phyloP scores from a whole-genome alignment of 2,797 vertebrate genomes.

The Geotrypetes seraphini region DNA sequence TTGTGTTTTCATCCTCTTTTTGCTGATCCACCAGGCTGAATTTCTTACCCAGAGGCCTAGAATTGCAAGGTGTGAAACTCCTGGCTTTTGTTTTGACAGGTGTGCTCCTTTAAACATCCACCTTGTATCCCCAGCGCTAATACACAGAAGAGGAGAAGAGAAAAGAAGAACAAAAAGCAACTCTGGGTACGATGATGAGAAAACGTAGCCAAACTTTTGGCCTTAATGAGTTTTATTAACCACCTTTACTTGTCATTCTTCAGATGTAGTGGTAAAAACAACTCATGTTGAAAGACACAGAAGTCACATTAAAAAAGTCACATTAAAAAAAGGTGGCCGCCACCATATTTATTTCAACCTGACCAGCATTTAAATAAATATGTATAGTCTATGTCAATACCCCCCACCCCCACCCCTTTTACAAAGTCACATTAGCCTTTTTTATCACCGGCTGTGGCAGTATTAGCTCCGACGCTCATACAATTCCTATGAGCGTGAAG shows the following conservation, averaged over 20 bases:
- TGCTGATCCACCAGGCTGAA: constrained; percentile 36
- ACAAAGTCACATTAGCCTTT: no score
- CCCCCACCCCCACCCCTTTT: no score
- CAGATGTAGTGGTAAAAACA: constrained; percentile 30
- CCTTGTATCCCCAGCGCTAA: constrained; percentile 27
- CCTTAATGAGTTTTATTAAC: constrained; percentile 41
- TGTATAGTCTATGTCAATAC: no score
- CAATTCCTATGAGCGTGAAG: no score
- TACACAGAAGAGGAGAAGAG: constrained; percentile 23
- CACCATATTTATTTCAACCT: no score
- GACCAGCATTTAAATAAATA: no score
- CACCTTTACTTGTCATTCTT: constrained; percentile 30
- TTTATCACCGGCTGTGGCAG: no score
- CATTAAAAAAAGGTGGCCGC: no score
- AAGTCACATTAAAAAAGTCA: no score
- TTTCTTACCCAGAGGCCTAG: constrained; percentile 66
- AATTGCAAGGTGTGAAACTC: constrained; percentile 53
- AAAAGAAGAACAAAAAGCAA: no score
- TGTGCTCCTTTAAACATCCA: constrained; percentile 55
- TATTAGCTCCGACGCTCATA: no score
- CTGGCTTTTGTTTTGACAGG: constrained; percentile 70
- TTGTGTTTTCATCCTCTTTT: no score
- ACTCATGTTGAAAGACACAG: constrained; percentile 13
- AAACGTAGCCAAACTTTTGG: constrained; percentile 41
- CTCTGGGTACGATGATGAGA: constrained; percentile 42